Base-by-base conservation (phyloP, 2,888 invertebrate species). In the Fragum whitleyi region DNA sequence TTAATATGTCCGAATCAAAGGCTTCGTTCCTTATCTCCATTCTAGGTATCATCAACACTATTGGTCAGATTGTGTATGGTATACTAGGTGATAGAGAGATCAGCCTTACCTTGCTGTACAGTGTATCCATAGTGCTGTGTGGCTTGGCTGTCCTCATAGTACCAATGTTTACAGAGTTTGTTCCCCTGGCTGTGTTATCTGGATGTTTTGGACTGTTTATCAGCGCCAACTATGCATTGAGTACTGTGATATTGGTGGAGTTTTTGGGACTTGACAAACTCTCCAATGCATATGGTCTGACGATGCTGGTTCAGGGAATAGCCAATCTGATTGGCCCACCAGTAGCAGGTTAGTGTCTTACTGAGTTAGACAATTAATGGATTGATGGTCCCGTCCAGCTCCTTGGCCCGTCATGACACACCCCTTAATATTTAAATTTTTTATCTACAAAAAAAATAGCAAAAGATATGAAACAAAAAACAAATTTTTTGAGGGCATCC, bases 261-360 rank as follows among this genome's bases (percentile, higher is more conserved):
- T 95, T 97, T 90, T 97, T 98, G 86, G 97, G 97, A n/a, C 94
- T 98, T 87, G 97, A 97, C 93, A 95, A 97, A 90, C 97, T 98
- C 93, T 97, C 98, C 65, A 97, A 97, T 92, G 98, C 98, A 5
- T 98, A 98, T 92, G 98, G 98, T 0, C 94, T 98, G 88, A 94
- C 98, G 90, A 95, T 98, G 92, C 95, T 98, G 69, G 97, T 97
- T 28, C 98, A 98, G 94, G 98, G 98, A 1, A 94, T 98, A 42
- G 97, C 97, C 1, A 98, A 98, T 93, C 95, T 81, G 23, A 59
- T 81, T 71, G 81, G 81, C 9, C 98, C 98, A 36, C 97, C 98
- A 0, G 92, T 98, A 28, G 98, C 97, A 91, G 98, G 98, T 97
- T 93, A 90, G 88, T 82, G 65, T 21, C 28, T 16, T 61, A n/a